These are phyloP conservation scores for Pelobates fuscus DNA, from an alignment of 2,113 vertebrate genomes.

Conservation along the genomic window DNA sequence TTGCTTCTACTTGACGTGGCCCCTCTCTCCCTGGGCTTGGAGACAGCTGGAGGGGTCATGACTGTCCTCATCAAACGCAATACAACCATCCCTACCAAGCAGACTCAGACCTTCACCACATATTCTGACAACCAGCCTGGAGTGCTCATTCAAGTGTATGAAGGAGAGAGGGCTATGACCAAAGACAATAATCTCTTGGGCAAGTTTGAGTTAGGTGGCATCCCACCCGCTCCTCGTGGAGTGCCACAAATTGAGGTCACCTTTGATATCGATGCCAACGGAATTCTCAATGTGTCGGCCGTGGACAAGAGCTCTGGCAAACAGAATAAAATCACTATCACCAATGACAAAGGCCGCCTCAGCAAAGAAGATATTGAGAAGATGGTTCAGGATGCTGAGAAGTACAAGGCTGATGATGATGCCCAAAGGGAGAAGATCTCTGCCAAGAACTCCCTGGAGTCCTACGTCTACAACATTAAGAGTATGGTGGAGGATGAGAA, in stretches of 20 bases:
- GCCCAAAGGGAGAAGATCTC: conserved; percentile 43
- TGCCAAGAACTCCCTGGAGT: conserved; percentile 50
- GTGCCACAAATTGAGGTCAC: not conserved
- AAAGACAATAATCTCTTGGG: not conserved
- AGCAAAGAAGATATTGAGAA: conserved; percentile 51
- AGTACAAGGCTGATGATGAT: conserved; percentile 48
- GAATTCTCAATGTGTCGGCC: conserved; percentile 76
- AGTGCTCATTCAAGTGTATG: conserved; percentile 74
- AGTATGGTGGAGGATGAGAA: conserved; percentile 45
- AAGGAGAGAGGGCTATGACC: conserved; percentile 33
- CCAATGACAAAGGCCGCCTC: conserved; percentile 61
- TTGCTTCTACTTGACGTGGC: not conserved
- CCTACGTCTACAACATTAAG: conserved; percentile 36
- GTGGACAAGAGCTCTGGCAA: conserved; percentile 81
- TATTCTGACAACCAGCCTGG: conserved; percentile 76
- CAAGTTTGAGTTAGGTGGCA: not conserved
- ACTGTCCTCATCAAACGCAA: not conserved
- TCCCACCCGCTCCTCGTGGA: not conserved
- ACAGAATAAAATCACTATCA: conserved; percentile 93
- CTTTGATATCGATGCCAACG: conserved; percentile 65
- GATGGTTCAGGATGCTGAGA: conserved; percentile 48
- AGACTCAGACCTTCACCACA: conserved; percentile 64
- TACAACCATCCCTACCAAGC: not conserved
- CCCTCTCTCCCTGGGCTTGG: not conserved
- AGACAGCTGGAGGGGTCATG: not conserved